phyloP scores from a whole-genome alignment of 2,797 vertebrate genomes.

The Clarias fuscus region DNA sequence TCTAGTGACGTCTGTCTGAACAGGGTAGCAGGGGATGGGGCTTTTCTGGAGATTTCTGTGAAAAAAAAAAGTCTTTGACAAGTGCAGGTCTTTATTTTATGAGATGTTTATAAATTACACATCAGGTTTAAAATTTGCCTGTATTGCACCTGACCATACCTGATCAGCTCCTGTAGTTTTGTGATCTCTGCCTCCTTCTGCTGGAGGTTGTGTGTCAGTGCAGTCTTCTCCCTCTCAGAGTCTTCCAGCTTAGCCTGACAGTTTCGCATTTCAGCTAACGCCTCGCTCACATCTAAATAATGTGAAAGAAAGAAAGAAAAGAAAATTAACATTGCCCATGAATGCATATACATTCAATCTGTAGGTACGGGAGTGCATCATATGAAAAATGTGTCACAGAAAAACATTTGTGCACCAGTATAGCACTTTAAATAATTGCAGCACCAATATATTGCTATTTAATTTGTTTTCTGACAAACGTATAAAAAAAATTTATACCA shows the following conservation, averaged over 20 bases:
- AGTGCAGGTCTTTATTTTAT: background rate
- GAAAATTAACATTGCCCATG: background rate
- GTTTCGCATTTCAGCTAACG: slow-evolving; percentile 72
- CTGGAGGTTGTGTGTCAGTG: slow-evolving; percentile 74
- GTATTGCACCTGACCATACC: slow-evolving; percentile 62
- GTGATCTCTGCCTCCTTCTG: slow-evolving; percentile 80
- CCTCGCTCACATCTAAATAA: slow-evolving; percentile 72
- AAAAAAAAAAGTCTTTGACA: background rate
- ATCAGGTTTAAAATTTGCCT: background rate
- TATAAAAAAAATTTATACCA: background rate
- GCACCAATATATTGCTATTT: background rate
- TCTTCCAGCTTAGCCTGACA: slow-evolving; percentile 75
- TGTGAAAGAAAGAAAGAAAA: background rate
- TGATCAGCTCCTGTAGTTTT: slow-evolving; percentile 75
- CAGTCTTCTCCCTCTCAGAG: slow-evolving; percentile 77
- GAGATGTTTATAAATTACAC: background rate
- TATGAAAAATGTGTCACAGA: background rate
- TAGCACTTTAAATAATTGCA: background rate
- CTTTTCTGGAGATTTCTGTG: slow-evolving; percentile 77
- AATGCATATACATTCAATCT: background rate
- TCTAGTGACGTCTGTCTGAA: slow-evolving; percentile 62
- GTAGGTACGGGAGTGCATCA: background rate
- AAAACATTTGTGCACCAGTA: background rate
- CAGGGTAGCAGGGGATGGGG: slow-evolving; percentile 71
- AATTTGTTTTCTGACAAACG: background rate